A percentile compares a stretch with the other conserved stretches of the same genome.
These are phyloP conservation scores for Hycleus cichorii DNA, from an alignment of 1,140 invertebrate genomes.

Conservation along the genomic window DNA sequence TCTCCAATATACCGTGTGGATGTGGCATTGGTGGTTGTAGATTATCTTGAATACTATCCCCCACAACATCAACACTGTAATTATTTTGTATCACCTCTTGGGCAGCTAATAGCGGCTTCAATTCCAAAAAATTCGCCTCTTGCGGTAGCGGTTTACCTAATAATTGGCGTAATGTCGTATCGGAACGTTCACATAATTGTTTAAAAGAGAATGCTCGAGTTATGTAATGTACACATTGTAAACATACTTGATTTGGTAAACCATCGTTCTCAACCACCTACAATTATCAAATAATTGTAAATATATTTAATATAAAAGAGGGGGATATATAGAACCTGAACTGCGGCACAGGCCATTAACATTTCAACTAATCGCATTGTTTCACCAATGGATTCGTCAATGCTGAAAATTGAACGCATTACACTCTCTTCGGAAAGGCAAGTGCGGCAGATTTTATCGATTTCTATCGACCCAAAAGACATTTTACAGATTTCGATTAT, in stretches of 20 bases:
- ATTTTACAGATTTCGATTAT: slow-evolving; percentile 5
- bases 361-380: slow-evolving; percentile 26
- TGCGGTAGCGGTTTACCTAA: slow-evolving; percentile 17
- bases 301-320: too few relatives aligned
- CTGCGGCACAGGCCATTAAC: slow-evolving; percentile 25
- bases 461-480: slow-evolving; percentile 21
- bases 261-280: slow-evolving; percentile 41
- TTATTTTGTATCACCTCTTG: not conserved
- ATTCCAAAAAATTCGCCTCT: slow-evolving; percentile 10
- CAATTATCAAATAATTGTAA: slow-evolving; percentile 14
- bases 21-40: too few relatives aligned
- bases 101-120: slow-evolving; percentile 3
- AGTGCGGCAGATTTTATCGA: slow-evolving; percentile 33
- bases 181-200: slow-evolving; percentile 39
- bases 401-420: slow-evolving; percentile 25
- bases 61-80: not conserved
- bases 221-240: slow-evolving; percentile 40
- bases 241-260: slow-evolving; percentile 40
- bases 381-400: slow-evolving; percentile 24
- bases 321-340: slow-evolving; percentile 1
- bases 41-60: too few relatives aligned
- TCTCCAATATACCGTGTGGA: too few relatives aligned
- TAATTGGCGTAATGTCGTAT: slow-evolving; percentile 33
- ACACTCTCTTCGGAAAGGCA: slow-evolving; percentile 27
- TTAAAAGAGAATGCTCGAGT: slow-evolving; percentile 41